These are phyloP conservation scores for Euzophera pinguis DNA, from an alignment of 2,888 invertebrate species.

Conservation along the genomic window DNA sequence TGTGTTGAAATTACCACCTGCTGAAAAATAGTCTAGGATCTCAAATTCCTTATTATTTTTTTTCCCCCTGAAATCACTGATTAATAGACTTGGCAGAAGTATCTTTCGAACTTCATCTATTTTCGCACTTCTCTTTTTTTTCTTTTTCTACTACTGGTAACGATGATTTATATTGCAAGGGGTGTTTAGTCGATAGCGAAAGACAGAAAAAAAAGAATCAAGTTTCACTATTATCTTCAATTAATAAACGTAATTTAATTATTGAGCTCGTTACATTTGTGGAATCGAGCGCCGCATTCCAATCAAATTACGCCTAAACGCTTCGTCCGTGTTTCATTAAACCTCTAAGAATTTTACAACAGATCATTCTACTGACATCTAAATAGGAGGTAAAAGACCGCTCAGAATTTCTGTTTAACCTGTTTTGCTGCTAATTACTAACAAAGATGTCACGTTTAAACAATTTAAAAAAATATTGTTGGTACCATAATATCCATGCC, in stretches of 20 bases:
- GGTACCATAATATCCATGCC: too few relatives aligned
- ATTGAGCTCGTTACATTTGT: background rate
- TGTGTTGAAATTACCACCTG: too few relatives aligned
- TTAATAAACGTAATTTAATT: slow-evolving; percentile 1
- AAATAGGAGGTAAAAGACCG: background rate
- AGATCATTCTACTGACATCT: slow-evolving; percentile 2
- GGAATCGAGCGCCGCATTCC: slow-evolving; percentile 2
- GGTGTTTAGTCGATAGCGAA: too few relatives aligned
- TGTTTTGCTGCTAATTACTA: background rate
- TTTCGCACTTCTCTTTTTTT: too few relatives aligned
- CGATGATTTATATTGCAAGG: too few relatives aligned
- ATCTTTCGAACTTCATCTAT: too few relatives aligned
- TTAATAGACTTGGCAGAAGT: too few relatives aligned
- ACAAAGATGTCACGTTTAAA: background rate
- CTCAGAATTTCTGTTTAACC: background rate
- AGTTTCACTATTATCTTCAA: background rate
- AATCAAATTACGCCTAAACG: background rate
- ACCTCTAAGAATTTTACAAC: background rate
- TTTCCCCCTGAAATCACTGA: too few relatives aligned
- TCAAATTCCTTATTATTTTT: too few relatives aligned
- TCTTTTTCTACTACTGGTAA: too few relatives aligned
- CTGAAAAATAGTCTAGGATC: too few relatives aligned
- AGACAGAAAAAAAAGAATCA: too few relatives aligned
- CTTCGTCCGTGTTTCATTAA: background rate
- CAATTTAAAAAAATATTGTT: background rate